Conservation (phyloP, 2,888 invertebrate species). For the Parapristionchus giblindavisi region DNA sequence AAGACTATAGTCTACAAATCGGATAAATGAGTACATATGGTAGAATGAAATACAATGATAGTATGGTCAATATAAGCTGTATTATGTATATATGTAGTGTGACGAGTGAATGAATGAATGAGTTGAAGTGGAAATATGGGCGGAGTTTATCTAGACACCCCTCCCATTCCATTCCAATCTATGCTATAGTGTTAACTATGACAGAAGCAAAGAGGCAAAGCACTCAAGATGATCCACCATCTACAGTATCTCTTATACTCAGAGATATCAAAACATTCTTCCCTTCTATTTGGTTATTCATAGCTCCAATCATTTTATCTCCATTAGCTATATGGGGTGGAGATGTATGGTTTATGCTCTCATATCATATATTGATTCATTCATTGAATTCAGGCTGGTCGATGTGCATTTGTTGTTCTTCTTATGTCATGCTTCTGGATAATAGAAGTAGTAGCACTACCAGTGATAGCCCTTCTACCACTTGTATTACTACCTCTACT, state of each 20-base stretch:
- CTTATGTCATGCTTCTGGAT: conserved; percentile 61
- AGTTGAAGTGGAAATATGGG: background rate
- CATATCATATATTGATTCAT: background rate
- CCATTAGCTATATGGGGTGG: conserved; percentile 36
- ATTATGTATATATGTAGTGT: too few species aligned
- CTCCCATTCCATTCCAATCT: too few species aligned
- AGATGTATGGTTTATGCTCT: conserved; percentile 6
- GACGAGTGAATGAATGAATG: background rate
- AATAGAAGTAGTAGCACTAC: conserved; percentile 56
- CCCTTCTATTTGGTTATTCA: conserved; percentile 35
- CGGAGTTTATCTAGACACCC: background rate
- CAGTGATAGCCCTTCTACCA: conserved; percentile 59
- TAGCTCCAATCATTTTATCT: conserved; percentile 10
- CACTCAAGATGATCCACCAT: background rate
- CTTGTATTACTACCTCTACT: conserved; percentile 57
- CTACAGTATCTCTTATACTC: conserved; percentile 26
- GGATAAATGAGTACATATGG: too few species aligned
- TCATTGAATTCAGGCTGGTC: conserved; percentile 33
- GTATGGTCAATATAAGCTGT: too few species aligned
- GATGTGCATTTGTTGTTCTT: conserved; percentile 55
- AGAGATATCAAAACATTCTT: conserved; percentile 37
- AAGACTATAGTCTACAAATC: too few species aligned
- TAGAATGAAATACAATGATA: too few species aligned
- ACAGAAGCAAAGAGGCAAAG: background rate
- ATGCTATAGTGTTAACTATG: too few species aligned